A percentile compares a stretch with the other conserved stretches of the same genome.
phyloP scores from a whole-genome alignment of 2,797 vertebrate genomes.

The Paedocypris micromegethes region DNA sequence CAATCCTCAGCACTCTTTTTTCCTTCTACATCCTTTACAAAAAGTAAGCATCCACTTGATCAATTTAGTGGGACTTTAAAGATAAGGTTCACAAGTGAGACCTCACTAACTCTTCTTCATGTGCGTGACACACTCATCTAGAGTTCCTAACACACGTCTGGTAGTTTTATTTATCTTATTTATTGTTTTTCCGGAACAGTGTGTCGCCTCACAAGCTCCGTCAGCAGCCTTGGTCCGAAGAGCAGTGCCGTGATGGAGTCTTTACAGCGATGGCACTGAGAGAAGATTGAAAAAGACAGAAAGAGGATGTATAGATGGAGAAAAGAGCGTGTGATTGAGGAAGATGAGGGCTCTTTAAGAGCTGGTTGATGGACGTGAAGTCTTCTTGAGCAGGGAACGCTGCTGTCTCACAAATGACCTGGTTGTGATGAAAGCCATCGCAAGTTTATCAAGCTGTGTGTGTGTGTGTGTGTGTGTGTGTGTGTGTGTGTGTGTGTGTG shows the following conservation, averaged over 20 bases:
- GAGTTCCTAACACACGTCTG: too few species aligned
- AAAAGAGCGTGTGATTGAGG: conserved; percentile 41
- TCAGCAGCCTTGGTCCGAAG: conserved; percentile 6
- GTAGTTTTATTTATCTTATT: too few species aligned
- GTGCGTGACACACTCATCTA: too few species aligned
- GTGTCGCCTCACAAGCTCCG: not conserved
- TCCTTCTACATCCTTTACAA: not conserved
- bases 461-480: conserved; percentile 8
- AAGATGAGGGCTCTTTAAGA: conserved; percentile 70
- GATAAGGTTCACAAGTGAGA: too few species aligned
- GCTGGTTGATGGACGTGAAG: conserved; percentile 72
- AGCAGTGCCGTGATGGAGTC: conserved; percentile 51
- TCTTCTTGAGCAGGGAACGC: conserved; percentile 59
- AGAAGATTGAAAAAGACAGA: conserved; percentile 47
- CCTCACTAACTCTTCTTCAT: too few species aligned
- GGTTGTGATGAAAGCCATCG: too few species aligned
- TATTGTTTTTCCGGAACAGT: too few species aligned
- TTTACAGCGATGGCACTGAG: conserved; percentile 59
- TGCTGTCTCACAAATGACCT: conserved; percentile 14
- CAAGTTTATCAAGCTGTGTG: not conserved
- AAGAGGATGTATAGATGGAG: conserved; percentile 42
- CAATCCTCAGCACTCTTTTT: conserved; percentile 9
- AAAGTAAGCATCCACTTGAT: too few species aligned
- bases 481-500: not conserved
- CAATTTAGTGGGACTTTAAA: too few species aligned